Evolutionary conservation across 2,888 invertebrate genomes (phyloP).

Genomic region (Athalia circularis): DNA sequence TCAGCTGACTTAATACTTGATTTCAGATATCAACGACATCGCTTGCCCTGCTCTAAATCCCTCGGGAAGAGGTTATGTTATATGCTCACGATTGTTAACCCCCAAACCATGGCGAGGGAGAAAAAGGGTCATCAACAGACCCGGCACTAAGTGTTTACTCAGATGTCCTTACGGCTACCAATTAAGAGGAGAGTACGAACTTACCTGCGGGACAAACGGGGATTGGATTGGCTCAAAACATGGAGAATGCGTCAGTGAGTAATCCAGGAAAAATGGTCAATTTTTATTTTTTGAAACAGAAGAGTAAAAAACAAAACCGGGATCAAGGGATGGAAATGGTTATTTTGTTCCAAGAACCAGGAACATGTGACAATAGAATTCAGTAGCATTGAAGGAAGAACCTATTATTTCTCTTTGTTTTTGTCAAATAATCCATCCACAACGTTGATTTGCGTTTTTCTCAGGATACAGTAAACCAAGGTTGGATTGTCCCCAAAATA

Average conservation of each 20-base stretch:
- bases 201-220: conserved; percentile 73
- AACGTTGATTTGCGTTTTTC: too few relatives aligned
- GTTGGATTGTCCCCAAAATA: conserved; percentile 76
- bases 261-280: conserved; percentile 13
- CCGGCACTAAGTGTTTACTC: conserved; percentile 75
- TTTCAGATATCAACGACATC: conserved; percentile 64
- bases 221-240: conserved; percentile 74
- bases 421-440: too few relatives aligned
- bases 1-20: background rate
- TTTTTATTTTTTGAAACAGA: background rate
- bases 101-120: conserved; percentile 56
- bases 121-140: conserved; percentile 70
- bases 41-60: conserved; percentile 74
- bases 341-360: too few relatives aligned
- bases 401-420: too few relatives aligned
- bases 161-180: conserved; percentile 74
- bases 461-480: conserved; percentile 75
- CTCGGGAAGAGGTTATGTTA: conserved; percentile 74
- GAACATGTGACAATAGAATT: too few relatives aligned
- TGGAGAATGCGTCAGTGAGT: conserved; percentile 75
- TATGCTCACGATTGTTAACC: conserved; percentile 70
- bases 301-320: background rate
- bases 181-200: conserved; percentile 73
- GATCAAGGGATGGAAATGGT: background rate
- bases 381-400: too few relatives aligned